Evolutionary conservation across 2,113 vertebrate genomes (phyloP), one percentile per base, ranked within the genome.

Genomic region (Syrrhaptes paradoxus): DNA sequence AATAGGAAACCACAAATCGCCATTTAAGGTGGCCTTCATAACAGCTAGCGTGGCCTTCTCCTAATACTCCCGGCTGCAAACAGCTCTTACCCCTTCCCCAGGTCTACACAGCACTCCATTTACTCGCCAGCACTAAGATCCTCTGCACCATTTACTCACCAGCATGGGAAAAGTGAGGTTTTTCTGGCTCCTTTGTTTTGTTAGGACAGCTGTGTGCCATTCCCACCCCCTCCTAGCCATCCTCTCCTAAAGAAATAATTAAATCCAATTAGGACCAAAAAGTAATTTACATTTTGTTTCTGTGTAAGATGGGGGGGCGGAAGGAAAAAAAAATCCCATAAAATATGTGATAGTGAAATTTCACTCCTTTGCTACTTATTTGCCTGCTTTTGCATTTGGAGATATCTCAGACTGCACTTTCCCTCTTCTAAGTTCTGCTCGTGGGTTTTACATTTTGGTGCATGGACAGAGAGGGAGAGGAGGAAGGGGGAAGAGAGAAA

Each of bases 221-320:
- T 96, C 94, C 93, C 96, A 97, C 96, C 97, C 97, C 96, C 95
- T 89, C 94, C 88, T 88, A 93, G 79, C 78, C 95, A 92, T 73
- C 94, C 92, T 57, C 93, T 91, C 82, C 93, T 87, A 96, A 95
- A 97, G 95, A 97, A 97, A 97, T 98, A 98, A 98, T 98, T 84
- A 97, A 98, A 98, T 98, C 97, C 97, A 98, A 98, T 98, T 98
- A 98, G 97, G 95, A 98, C 96, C 96, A 96, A 96, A 96, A 98
- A 97, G 97, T 97, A 97, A 98, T 98, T 98, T 98, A 97, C 98
- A 98, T 98, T 98, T 98, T 92, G 94, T 96, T 97, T 97, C 97
- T 97, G 94, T 93, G 62, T 95, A 96, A 97, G 93, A 96, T 26
- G 78, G 93, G 91, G 55, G 67, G 58, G 57, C 4, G 24, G 19